Conservation (phyloP, 2,888 invertebrate species). For the Epistrophella euchroma region DNA sequence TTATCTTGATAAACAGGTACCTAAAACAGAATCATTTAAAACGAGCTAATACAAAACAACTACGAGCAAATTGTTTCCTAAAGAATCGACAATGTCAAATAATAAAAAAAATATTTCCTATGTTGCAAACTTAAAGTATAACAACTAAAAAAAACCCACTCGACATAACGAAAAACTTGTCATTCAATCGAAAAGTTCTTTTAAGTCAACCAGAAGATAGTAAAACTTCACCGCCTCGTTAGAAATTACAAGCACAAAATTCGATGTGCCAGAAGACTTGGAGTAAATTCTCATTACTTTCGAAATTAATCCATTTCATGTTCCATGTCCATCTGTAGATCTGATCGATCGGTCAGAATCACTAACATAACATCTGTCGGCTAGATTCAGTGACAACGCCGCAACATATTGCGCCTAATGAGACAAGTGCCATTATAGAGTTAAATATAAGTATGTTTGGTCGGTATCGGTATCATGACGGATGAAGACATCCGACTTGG, state of each 20-base stretch:
- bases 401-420: conserved; percentile 68
- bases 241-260: conserved; percentile 62
- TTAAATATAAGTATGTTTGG: conserved; percentile 25
- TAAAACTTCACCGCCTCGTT: conserved; percentile 50
- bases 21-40: too few species aligned
- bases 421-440: conserved; percentile 60
- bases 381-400: conserved; percentile 41
- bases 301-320: conserved; percentile 72
- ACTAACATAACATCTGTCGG: conserved; percentile 63
- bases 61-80: too few species aligned
- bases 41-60: too few species aligned
- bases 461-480: conserved; percentile 17
- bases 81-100: too few species aligned
- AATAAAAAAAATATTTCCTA: too few species aligned
- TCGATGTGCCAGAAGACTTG: background rate
- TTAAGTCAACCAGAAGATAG: background rate
- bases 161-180: background rate
- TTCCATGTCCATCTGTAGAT: conserved; percentile 60
- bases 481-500: conserved; percentile 62
- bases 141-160: background rate
- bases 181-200: conserved; percentile 13
- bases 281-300: conserved; percentile 43
- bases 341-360: conserved; percentile 21
- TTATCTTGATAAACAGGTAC: too few species aligned
- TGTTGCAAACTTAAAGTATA: background rate